Conservation (phyloP, 2,797 vertebrate genomes). For the Gallirallus australis region DNA sequence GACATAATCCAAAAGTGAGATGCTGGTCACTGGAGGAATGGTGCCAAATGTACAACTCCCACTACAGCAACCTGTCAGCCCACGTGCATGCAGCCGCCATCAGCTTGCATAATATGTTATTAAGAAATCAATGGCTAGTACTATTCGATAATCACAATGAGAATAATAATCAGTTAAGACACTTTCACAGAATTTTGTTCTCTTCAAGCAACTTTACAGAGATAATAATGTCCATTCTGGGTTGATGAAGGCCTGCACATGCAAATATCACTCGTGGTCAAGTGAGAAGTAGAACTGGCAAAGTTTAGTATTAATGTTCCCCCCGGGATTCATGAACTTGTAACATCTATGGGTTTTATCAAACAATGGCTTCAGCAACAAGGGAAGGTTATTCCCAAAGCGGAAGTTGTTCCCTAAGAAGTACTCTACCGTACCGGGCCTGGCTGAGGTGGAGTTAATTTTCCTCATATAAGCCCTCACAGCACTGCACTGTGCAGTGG, state of each 20-base stretch:
- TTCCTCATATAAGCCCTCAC: too few species aligned
- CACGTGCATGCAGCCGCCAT: not conserved
- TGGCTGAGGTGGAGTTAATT: too few species aligned
- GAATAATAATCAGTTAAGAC: constrained; percentile 1
- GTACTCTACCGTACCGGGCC: not conserved
- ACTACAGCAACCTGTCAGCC: constrained; percentile 17
- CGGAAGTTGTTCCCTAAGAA: not conserved
- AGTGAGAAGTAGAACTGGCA: not conserved
- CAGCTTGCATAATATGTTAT: not conserved
- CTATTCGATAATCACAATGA: constrained; percentile 13
- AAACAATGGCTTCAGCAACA: not conserved
- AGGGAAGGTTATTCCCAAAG: not conserved
- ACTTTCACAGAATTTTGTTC: constrained; percentile 18
- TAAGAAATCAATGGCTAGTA: constrained; percentile 49
- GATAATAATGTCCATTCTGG: constrained; percentile 6
- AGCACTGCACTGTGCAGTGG: too few species aligned
- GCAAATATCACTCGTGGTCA: not conserved
- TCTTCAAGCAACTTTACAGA: constrained; percentile 19
- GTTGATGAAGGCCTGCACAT: constrained; percentile 1
- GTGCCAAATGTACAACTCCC: not conserved
- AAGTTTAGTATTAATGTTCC: not conserved
- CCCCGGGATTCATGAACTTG: not conserved
- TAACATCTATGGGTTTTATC: not conserved
- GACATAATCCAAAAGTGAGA: not conserved
- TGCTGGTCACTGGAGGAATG: not conserved